These are phyloP conservation scores for Ptychodera flava DNA, from an alignment of 35 echinoderm and acorn worm genomes.

Conservation along the genomic window DNA sequence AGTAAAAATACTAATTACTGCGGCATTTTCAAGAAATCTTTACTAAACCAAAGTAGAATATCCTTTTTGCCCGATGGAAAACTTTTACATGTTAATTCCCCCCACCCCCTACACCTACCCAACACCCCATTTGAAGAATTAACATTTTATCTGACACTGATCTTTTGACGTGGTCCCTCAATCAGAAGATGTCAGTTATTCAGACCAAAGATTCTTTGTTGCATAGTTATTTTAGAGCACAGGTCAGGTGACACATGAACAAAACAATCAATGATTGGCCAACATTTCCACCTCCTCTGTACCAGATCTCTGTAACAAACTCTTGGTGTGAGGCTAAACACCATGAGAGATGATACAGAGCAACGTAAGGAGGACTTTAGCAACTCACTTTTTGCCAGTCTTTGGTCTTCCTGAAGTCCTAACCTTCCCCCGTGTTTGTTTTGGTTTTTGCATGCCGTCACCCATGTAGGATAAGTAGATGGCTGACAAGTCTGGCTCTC, in stretches of 20 bases:
- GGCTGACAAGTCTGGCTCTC: slow-evolving; percentile 72
- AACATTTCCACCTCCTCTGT: not conserved
- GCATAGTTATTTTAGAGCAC: not conserved
- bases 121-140: too few relatives aligned
- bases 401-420: slow-evolving; percentile 32
- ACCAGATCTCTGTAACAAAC: too few relatives aligned
- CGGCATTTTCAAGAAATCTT: too few relatives aligned
- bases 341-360: too few relatives aligned
- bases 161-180: too few relatives aligned
- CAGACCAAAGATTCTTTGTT: not conserved
- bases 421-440: slow-evolving; percentile 60
- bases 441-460: slow-evolving; percentile 67
- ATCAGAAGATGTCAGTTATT: not conserved
- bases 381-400: slow-evolving; percentile 67
- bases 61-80: too few relatives aligned
- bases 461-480: slow-evolving; percentile 74
- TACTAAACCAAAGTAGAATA: too few relatives aligned
- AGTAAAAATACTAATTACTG: too few relatives aligned
- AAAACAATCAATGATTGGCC: not conserved
- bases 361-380: not conserved
- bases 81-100: too few relatives aligned
- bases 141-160: too few relatives aligned
- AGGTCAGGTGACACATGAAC: not conserved
- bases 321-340: too few relatives aligned
- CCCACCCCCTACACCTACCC: too few relatives aligned